Evolutionary conservation across 2,888 invertebrate species (phyloP), one percentile per base, ranked within the genome.

Genomic region (Leptinotarsa peninsularis): DNA sequence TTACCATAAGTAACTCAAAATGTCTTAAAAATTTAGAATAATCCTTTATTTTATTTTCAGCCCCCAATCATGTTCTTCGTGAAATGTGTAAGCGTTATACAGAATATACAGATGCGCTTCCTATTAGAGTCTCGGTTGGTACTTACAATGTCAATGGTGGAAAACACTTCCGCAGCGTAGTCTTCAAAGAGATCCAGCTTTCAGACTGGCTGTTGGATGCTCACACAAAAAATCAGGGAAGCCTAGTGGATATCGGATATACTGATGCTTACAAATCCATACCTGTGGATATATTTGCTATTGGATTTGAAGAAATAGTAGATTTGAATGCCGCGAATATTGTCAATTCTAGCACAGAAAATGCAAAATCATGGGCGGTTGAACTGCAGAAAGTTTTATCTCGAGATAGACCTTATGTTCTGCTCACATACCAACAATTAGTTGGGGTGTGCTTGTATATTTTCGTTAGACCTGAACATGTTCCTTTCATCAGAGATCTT

Each of bases 141-240:
- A 99, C 99, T 0, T 99, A 99, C 90, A 99, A 99, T 89, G 99
- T 99, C 0, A 99, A 99, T 89, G 99, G 99, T 58, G 99, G 99
- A 4, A 98, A 98, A 89, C 98, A 98, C 89, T 98, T 99, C 85
- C 93, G 98, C 81, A 98, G 97, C 88, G 94, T 99, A 72, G 98
- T 96, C 49, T 97, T 96, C 87, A 98, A 97, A 88, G 95, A 96
- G 87, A 91, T 94, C 0, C 93, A 96, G 1, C 88, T 97, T 54
- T 91, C 95, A 17, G 96, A 97, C 88, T 97, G 97, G 97, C 89
- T 98, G 43, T 89, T 98, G 66, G 98, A 98, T 88, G 94, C 95
- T 66, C 94, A 93, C 72, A 91, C 92, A 78, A 87, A 91, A 78
- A 89, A 90, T n/a, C 76, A 82, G 27, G 84, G 84, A 58, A 81